Percentiles rank a stretch among this genome's conserved stretches.
Evolutionary conservation across 2,888 invertebrate species (phyloP).

Genomic region (Drosophila basisetae): DNA sequence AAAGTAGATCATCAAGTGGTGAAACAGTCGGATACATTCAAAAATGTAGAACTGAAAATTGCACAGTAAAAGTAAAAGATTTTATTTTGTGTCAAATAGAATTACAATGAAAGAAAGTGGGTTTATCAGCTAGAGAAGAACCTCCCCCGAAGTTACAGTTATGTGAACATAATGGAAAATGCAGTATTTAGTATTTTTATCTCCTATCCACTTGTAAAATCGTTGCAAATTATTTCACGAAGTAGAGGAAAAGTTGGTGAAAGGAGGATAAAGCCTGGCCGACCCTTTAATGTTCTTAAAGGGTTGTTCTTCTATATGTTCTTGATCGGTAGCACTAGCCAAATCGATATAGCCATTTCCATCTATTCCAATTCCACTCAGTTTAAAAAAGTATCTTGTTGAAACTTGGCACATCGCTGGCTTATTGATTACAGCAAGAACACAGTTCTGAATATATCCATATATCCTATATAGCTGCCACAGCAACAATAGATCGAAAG

Average conservation of each 20-base stretch:
- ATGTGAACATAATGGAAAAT: neutral
- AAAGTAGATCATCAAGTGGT: neutral
- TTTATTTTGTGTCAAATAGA: neutral
- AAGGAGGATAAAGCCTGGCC: neutral
- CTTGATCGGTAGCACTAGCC: neutral
- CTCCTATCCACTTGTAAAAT: neutral
- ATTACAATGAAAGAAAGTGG: neutral
- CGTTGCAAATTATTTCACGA: neutral
- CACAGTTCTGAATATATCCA: neutral
- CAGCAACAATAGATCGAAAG: too few species aligned
- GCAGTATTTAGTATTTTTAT: neutral
- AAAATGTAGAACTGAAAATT: neutral
- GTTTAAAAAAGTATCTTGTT: neutral
- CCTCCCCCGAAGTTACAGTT: neutral
- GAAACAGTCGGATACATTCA: neutral
- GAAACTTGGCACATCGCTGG: neutral
- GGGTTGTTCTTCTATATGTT: neutral
- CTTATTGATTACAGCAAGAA: neutral
- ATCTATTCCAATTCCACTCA: neutral
- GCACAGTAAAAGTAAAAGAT: neutral
- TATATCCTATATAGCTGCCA: too few species aligned
- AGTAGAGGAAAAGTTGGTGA: neutral
- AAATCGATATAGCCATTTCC: neutral
- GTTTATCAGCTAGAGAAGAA: neutral
- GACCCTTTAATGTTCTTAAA: neutral